Conservation (phyloP, 2,797 vertebrate genomes). For the Anguilla megastoma region DNA sequence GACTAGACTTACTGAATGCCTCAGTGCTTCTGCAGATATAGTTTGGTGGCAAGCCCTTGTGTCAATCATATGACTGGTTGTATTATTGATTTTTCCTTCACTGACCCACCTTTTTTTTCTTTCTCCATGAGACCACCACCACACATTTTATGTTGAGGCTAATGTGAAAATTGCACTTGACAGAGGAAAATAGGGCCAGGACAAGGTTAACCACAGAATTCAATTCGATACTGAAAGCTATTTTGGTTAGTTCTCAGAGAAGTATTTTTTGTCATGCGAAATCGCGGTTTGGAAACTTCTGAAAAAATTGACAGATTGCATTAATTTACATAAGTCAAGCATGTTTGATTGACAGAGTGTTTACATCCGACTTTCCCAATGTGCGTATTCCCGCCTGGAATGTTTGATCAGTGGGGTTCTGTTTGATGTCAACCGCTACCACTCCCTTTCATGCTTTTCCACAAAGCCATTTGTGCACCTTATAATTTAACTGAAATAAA, state of each 20-base stretch:
- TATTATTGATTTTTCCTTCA: background rate
- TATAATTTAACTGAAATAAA: background rate
- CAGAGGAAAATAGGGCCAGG: conserved; percentile 1
- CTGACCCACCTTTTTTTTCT: conserved; percentile 1
- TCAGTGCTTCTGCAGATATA: background rate
- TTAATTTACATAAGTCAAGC: background rate
- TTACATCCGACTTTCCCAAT: background rate
- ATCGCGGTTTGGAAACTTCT: background rate
- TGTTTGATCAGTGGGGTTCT: background rate
- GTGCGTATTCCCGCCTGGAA: background rate
- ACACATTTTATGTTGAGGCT: conserved; percentile 10
- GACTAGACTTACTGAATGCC: background rate
- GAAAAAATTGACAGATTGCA: background rate
- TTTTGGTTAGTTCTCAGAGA: background rate
- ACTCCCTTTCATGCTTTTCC: background rate
- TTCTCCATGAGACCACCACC: background rate
- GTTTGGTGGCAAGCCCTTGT: background rate
- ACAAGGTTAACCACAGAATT: background rate
- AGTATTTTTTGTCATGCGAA: background rate
- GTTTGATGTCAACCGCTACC: background rate
- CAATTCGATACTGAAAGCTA: background rate
- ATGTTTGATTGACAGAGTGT: background rate
- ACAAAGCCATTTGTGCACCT: background rate
- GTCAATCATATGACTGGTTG: background rate
- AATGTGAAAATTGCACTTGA: background rate